phyloP scores from a whole-genome alignment of 2,797 vertebrate species.

The Schizopygopsis pylzovi region DNA sequence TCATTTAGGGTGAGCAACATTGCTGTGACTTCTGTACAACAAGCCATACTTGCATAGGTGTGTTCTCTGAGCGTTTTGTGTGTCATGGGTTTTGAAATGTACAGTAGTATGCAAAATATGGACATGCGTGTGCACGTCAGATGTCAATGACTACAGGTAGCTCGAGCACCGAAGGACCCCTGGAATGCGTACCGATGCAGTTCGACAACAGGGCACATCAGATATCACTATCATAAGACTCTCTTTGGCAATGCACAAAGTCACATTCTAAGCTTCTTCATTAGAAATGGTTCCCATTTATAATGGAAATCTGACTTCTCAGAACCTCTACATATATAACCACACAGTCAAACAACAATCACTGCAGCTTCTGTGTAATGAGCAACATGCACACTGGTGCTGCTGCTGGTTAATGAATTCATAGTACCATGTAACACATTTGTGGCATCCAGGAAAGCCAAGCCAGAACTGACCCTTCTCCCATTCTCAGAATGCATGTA shows the following conservation, averaged over 20 bases:
- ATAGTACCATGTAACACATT: conserved; percentile 30
- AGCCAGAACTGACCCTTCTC: not conserved
- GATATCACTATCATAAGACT: not conserved
- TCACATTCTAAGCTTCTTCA: not conserved
- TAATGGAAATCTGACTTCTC: conserved; percentile 24
- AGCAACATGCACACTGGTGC: conserved; percentile 32
- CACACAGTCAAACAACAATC: conserved; percentile 18
- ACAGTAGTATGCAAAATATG: conserved; percentile 16
- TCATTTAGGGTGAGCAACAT: not conserved
- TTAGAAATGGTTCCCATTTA: not conserved
- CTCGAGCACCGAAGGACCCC: conserved; percentile 7
- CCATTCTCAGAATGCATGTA: conserved; percentile 27
- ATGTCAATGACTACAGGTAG: not conserved
- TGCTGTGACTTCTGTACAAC: not conserved
- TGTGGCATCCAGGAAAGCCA: conserved; percentile 27
- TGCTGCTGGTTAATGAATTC: conserved; percentile 42
- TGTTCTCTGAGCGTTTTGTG: not conserved
- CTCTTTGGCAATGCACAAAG: not conserved
- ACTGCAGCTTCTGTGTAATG: conserved; percentile 4
- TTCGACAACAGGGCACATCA: conserved; percentile 6
- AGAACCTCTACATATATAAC: conserved; percentile 37
- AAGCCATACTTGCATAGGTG: not conserved
- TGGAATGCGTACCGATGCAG: not conserved
- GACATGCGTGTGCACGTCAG: not conserved
- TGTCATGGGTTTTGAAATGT: conserved; percentile 24